Evolutionary conservation across 2,797 vertebrate species (phyloP), one percentile per base, ranked within the genome.

Genomic region (Chanos chanos): DNA sequence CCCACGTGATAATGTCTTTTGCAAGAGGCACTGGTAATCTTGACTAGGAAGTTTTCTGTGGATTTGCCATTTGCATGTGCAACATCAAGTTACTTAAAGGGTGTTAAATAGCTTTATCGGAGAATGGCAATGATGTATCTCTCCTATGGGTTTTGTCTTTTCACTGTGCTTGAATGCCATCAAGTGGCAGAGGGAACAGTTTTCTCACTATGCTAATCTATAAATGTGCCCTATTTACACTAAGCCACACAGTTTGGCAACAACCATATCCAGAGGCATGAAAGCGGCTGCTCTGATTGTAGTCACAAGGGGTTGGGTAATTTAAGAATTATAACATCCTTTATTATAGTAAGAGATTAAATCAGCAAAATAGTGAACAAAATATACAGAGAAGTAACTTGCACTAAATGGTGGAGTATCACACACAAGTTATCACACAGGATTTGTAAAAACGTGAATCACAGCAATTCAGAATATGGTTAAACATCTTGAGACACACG

Each of bases 281-380:
- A 48, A 85, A 84, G 63, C 82, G 83, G 81, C 81, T 74, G 84
- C 83, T 88, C 83, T 85, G 79, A 78, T 71, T 74, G 77, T 78
- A 71, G 81, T 86, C 84, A 83, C 80, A 74, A 77, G 77, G 74
- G 77, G 63, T 79, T 77, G 72, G 83, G 84, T 85, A 84, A 87
- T 85, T 87, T 88, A 86, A 89, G 86, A 87, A 87, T 76, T 75
- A 88, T 87, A 87, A 89, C 89, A 84, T 88, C 66, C 75, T 58
- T 70, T 84, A 87, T 85, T 87, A 86, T 84, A 81, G 78, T 70
- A 74, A 79, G 77, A 83, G 83, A 88, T 88, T 89, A 87, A 86
- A 74, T 82, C 58, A 44, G 79, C 74, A 77, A 81, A 81, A 71
- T n/a, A n/a, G n/a, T n/a, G n/a, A n/a, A n/a, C n/a, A n/a, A n/a